phyloP scores from a whole-genome alignment of 2,888 invertebrate species.

The Toxonevra muliebris region DNA sequence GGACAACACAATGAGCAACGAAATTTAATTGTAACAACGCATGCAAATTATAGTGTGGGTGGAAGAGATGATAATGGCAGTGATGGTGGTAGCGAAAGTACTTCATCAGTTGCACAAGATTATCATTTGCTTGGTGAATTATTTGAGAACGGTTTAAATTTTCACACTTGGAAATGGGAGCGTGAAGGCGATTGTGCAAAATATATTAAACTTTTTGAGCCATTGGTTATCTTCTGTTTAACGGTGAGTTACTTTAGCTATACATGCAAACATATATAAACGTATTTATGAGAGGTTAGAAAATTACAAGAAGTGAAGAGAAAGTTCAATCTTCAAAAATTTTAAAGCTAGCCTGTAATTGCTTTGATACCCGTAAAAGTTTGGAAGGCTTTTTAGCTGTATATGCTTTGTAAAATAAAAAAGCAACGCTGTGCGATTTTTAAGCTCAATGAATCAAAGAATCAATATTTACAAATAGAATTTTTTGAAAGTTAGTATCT shows the following conservation, averaged over 20 bases:
- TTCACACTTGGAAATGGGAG: conserved; percentile 63
- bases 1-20: conserved; percentile 26
- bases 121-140: conserved; percentile 60
- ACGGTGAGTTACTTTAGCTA: conserved; percentile 74
- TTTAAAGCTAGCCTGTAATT: no score
- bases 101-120: conserved; percentile 38
- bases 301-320: no score
- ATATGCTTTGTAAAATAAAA: no score
- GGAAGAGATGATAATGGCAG: background rate
- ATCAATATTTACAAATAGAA: no score
- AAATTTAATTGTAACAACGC: conserved; percentile 43
- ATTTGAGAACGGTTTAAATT: conserved; percentile 57
- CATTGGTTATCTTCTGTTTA: conserved; percentile 91
- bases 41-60: conserved; percentile 31
- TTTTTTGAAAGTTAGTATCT: no score
- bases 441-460: no score
- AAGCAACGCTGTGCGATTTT: no score
- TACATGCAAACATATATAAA: no score
- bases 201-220: conserved; percentile 91
- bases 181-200: conserved; percentile 72
- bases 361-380: no score
- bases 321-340: no score
- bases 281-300: no score
- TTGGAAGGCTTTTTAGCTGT: no score
- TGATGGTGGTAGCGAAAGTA: background rate